These are phyloP conservation scores for Drosophila arawakana DNA, from an alignment of 1,140 invertebrate genomes.

Conservation along the genomic window DNA sequence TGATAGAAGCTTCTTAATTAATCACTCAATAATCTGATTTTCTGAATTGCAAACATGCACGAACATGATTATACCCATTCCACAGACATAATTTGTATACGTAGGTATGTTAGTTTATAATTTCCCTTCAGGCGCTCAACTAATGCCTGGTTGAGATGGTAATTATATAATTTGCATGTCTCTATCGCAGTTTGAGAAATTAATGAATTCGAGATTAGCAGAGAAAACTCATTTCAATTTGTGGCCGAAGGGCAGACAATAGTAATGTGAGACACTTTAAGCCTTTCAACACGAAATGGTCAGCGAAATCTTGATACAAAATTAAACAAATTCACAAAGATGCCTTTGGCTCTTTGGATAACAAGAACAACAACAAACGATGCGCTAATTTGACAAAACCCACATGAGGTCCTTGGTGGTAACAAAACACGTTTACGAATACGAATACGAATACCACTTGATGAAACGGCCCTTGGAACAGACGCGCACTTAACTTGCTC, in stretches of 20 bases:
- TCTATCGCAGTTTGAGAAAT: conserved; percentile 17
- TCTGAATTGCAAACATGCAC: not conserved
- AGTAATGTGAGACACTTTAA: conserved; percentile 38
- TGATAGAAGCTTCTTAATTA: not conserved
- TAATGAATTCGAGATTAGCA: conserved; percentile 51
- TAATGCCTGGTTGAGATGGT: conserved; percentile 16
- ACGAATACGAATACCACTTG: conserved; percentile 14
- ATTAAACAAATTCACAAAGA: conserved; percentile 61
- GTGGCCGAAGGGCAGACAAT: conserved; percentile 1
- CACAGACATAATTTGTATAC: not conserved
- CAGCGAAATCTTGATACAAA: conserved; percentile 54
- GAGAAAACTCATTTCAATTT: conserved; percentile 43
- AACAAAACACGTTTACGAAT: conserved; percentile 11
- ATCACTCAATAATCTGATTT: conserved; percentile 16
- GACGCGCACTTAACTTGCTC: conserved; percentile 61
- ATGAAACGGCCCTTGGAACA: conserved; percentile 23
- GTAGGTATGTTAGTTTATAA: conserved; percentile 4
- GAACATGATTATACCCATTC: not conserved
- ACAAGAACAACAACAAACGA: conserved; percentile 53
- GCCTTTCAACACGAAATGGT: conserved; percentile 48
- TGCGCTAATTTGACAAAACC: conserved; percentile 80
- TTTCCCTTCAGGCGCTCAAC: not conserved
- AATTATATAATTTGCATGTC: conserved; percentile 56
- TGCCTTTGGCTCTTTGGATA: conserved; percentile 4
- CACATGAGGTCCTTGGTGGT: conserved; percentile 70